Evolutionary conservation across 2,888 invertebrate genomes (phyloP), one percentile per base, ranked within the genome.

Genomic region (Drosophila phalerata): DNA sequence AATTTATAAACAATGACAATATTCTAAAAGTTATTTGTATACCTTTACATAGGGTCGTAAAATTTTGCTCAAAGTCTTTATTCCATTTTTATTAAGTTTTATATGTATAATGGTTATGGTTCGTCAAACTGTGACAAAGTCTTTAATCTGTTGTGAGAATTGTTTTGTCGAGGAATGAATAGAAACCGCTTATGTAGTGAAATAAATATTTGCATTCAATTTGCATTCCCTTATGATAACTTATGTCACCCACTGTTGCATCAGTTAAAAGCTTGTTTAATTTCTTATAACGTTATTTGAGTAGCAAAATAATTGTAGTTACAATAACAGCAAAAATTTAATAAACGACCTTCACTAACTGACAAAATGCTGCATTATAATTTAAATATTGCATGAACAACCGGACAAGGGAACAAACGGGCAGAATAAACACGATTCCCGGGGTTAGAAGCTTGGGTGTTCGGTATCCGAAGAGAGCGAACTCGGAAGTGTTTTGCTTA

Each of bases 271-370:
- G 43, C 11, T 52, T 61, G 22, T 52, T 61, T 17, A 52, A 52
- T 52, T 61, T 43, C 42, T 43, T 43, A 43, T 25, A 10, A 25
- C 15, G 47, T 63, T 53, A 57, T 68, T 61, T 43, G 43, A 71
- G 58, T 10, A 22, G 56, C 38, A 13, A 61, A 69, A 48, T 51
- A 55, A 51, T 62, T 52, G 68, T 73, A 56, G 48, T 56, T 51
- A 38, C 47, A 38, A 49, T 30, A 53, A n/a, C 13, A 43, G 15
- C 38, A 63, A 22, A 40, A 45, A 51, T 34, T 71, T 30, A 15
- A 45, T 45, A n/a, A 40, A 30, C 57, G 63, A 69, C 56, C 73
- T 58, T 60, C 42, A 28, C 19, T 28, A 38, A 28, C 61, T 37
- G 43, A 45, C 37, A 55, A 57, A 47, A 47, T 47, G 57, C 57